Conservation (phyloP, 1,140 invertebrate species). For the Brachionus rubens region DNA sequence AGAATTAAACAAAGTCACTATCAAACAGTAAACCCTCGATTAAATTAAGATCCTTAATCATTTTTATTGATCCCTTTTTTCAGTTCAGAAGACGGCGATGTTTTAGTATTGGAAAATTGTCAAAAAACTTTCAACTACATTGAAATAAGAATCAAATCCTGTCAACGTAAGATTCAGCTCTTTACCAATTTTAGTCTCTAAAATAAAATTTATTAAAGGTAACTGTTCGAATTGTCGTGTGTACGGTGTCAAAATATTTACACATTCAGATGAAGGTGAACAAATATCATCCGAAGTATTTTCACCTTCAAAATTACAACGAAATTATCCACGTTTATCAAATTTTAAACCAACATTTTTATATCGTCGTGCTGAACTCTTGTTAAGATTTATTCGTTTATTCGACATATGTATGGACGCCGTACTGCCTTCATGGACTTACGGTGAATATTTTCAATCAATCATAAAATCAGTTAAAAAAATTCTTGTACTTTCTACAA, state of each 20-base stretch:
- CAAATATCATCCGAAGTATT: constrained; percentile 27
- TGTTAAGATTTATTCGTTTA: constrained; percentile 15
- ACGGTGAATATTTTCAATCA: constrained; percentile 41
- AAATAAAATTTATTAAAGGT: not conserved
- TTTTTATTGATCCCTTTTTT: too few species aligned
- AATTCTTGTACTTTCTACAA: constrained; percentile 56
- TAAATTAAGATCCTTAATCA: not conserved
- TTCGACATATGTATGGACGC: constrained; percentile 44
- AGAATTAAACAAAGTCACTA: constrained; percentile 51
- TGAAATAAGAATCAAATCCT: constrained; percentile 45
- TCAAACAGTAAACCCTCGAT: constrained; percentile 52
- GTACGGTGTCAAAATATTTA: constrained; percentile 18
- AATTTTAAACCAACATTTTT: constrained; percentile 37
- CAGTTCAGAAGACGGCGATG: constrained; percentile 48
- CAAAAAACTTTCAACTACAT: constrained; percentile 51
- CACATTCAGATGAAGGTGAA: not conserved
- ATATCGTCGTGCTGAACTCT: not conserved
- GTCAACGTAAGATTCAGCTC: constrained; percentile 24
- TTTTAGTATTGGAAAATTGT: constrained; percentile 54
- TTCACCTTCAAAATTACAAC: not conserved
- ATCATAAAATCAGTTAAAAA: constrained; percentile 52
- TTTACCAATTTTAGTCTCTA: too few species aligned
- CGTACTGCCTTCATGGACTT: constrained; percentile 29
- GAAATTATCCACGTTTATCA: constrained; percentile 7
- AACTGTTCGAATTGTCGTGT: constrained; percentile 7